These are phyloP conservation scores for Argentina silus DNA, from an alignment of 2,797 vertebrate species.

Conservation along the genomic window DNA sequence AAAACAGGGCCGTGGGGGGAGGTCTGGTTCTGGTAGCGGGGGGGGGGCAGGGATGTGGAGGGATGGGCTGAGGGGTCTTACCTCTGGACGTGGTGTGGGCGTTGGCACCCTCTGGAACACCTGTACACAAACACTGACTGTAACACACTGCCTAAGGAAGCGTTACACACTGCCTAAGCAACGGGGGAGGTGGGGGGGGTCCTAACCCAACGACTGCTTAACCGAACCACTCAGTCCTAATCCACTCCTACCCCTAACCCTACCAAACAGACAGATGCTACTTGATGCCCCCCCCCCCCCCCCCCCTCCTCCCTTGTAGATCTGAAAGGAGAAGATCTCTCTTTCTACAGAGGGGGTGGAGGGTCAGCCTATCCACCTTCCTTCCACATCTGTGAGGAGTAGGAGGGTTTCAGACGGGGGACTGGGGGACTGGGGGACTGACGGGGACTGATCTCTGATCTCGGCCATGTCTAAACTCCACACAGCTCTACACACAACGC, in stretches of 20 bases:
- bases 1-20: conserved; percentile 75
- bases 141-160: conserved; percentile 36
- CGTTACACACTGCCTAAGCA: no score
- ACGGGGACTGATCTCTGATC: no score
- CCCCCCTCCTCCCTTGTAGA: no score
- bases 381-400: neutral
- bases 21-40: conserved; percentile 58
- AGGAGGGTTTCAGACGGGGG: neutral
- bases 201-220: no score
- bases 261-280: no score
- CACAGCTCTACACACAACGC: neutral
- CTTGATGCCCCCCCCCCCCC: no score
- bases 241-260: no score
- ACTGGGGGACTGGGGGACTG: neutral
- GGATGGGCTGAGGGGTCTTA: conserved; percentile 57
- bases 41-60: conserved; percentile 20
- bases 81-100: conserved; percentile 81
- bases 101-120: conserved; percentile 81
- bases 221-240: no score
- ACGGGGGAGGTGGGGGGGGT: no score
- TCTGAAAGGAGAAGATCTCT: neutral
- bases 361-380: neutral
- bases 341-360: neutral
- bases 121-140: conserved; percentile 62
- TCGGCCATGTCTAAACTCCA: neutral